phyloP scores from a whole-genome alignment of 2,113 vertebrate species.

The Electrona antarctica region DNA sequence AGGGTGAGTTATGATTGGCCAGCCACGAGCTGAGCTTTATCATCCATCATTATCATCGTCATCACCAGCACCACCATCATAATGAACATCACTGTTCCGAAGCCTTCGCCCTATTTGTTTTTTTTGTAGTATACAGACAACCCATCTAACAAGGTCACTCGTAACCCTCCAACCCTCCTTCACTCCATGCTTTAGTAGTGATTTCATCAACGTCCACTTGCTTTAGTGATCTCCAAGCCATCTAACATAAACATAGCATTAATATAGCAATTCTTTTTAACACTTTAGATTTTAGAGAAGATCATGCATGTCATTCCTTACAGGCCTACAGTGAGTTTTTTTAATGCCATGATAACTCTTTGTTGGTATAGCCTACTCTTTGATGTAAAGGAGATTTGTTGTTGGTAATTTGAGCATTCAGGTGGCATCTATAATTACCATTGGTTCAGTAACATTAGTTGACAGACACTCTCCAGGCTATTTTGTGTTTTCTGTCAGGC shows the following conservation, averaged over 20 bases:
- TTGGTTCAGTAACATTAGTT: slow-evolving; percentile 15
- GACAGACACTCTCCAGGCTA: slow-evolving; percentile 5
- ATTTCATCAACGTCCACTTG: slow-evolving; percentile 6
- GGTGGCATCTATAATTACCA: not conserved
- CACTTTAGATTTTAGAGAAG: not conserved
- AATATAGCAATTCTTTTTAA: too few species aligned
- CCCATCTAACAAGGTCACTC: not conserved
- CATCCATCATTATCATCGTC: slow-evolving; percentile 23
- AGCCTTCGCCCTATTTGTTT: slow-evolving; percentile 7
- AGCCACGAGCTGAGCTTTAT: slow-evolving; percentile 52
- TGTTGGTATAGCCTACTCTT: not conserved
- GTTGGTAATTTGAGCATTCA: not conserved
- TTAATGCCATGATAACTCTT: not conserved
- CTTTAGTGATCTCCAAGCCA: not conserved
- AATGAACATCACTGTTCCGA: not conserved
- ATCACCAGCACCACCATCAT: slow-evolving; percentile 13
- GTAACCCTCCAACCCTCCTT: slow-evolving; percentile 23
- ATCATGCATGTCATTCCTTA: not conserved
- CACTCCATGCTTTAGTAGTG: slow-evolving; percentile 26
- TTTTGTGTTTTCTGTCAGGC: not conserved
- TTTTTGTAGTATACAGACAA: slow-evolving; percentile 7
- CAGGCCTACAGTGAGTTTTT: not conserved
- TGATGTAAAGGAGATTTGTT: slow-evolving; percentile 5
- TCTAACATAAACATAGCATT: too few species aligned
- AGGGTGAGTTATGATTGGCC: slow-evolving; percentile 70